Base-by-base conservation (phyloP, 2,113 vertebrate genomes). In the Nestor notabilis region DNA sequence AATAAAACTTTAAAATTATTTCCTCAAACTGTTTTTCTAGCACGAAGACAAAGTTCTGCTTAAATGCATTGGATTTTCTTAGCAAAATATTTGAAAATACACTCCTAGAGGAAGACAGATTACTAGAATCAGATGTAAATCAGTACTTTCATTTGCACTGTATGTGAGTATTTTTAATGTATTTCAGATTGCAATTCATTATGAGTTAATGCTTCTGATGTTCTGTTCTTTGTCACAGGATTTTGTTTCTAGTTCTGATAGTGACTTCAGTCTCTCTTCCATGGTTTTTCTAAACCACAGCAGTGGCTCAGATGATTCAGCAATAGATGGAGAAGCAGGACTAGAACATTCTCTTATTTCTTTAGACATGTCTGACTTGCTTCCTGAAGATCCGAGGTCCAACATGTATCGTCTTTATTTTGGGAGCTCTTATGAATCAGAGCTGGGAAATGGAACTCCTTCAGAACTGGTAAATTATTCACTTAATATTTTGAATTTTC, bases 331-430 rank as follows among this genome's bases (percentile, higher is more conserved):
- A 60, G 99, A 99, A 47, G 85, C 97, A 43, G 98, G 95, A 14
- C 95, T 98, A 83, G 99, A 99, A 41, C 98, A 98, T 33, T 98
- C 99, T 58, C 96, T 98, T 64, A 83, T 98, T 87, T 98, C 98
- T 60, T 96, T 99, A 61, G 99, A 99, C 74, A 96, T 97, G 84
- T 97, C 97, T 13, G 99, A 98, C 52, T 94, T 98, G 66, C 98
- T 98, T 75, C 97, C 97, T 41, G 99, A 99, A 71, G 98, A 99
- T 68, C 97, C 98, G 47, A 96, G 94, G 16, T 96, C 97, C 65
- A 99, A 99, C 50, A 97, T 99, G 85, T 99, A 99, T 98, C 99
- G 99, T 41, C 98, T 99, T 53, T 99, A 99, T 97, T 99, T 99
- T 50, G 99, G 99, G 95, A 99, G 99, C 87, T 99, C 99, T 17